Base-by-base conservation (phyloP, 2,888 invertebrate species). In the Dasysyrphus albostriatus region DNA sequence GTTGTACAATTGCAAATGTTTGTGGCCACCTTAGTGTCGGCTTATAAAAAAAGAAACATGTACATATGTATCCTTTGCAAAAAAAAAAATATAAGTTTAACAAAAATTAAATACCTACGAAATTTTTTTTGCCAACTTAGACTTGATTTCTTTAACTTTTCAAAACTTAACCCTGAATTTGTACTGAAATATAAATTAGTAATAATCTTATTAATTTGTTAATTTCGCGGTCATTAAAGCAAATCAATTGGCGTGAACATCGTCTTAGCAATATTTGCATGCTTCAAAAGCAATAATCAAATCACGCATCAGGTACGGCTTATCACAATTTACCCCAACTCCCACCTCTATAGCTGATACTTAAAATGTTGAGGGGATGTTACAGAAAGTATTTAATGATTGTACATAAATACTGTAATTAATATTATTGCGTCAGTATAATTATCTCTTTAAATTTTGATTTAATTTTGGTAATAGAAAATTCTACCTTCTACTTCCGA, bases 241-340 rank as follows among this genome's bases (percentile, higher is more conserved):
- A 39, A 37, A 3, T 0, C 10, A 59, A 59, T 37, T 56, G 32
- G 32, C 56, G 32, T 32, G 3, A 56, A 37, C 19, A 19, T 37
- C 12, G 3, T 6, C 12, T 37, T 2, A 10, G 5, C 12, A 51
- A 32, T 34, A 61, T 24, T 42, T 61, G 14, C 61, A 61, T 42
- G 61, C 24, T 42, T 61, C 14, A 39, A 14, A 61, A 42, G 14
- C 42, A 61, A 42, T 24, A 42, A 61, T 61, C 3, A 42, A 61
- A 24, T 14, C 42, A 61, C 9, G 61, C 24, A 42, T 42, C 61
- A 39, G 61, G 6, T 24, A 39, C 61, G 39, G 7, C 61, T 24
- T 24, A 42, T 24, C 39, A 24, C 34, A 16, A 34, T 58, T 37
- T 37, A 12, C 58, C 34, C 10, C 16, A 58, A 2, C 34, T 34